phyloP scores from a whole-genome alignment of 2,888 invertebrate species.

The Eudemis profundana region DNA sequence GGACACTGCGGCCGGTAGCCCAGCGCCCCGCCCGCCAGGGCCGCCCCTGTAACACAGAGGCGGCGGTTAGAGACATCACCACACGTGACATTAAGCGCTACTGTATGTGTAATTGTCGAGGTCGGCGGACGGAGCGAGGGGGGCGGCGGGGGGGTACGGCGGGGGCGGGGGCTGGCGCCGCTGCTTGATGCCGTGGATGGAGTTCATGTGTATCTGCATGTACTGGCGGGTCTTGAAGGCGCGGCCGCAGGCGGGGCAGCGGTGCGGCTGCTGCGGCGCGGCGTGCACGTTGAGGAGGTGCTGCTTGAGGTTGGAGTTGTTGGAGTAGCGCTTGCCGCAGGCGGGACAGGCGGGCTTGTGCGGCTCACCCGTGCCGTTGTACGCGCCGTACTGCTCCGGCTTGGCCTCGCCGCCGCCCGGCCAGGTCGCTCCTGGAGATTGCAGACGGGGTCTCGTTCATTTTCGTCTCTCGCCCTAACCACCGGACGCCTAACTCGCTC shows the following conservation, averaged over 20 bases:
- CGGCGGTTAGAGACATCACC: slow-evolving; percentile 81
- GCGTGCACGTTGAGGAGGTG: slow-evolving; percentile 89
- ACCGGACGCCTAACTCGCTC: slow-evolving; percentile 33
- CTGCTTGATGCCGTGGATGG: slow-evolving; percentile 88
- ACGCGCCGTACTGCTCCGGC: slow-evolving; percentile 56
- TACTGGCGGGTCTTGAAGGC: slow-evolving; percentile 90
- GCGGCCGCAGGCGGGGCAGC: slow-evolving; percentile 87
- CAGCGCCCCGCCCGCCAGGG: slow-evolving; percentile 83
- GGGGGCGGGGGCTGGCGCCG: slow-evolving; percentile 79
- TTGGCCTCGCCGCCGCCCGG: slow-evolving; percentile 63
- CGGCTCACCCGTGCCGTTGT: slow-evolving; percentile 65
- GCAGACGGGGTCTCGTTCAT: slow-evolving; percentile 80
- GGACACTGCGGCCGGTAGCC: slow-evolving; percentile 88
- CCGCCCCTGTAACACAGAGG: slow-evolving; percentile 89
- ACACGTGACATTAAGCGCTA: slow-evolving; percentile 71
- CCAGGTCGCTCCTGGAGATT: slow-evolving; percentile 76
- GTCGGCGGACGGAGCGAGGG: slow-evolving; percentile 57
- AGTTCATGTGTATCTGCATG: slow-evolving; percentile 88
- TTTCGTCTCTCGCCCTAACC: slow-evolving; percentile 46
- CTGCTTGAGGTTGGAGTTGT: slow-evolving; percentile 89
- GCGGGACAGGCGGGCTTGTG: slow-evolving; percentile 87
- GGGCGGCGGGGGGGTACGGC: slow-evolving; percentile 64
- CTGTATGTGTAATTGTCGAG: slow-evolving; percentile 71
- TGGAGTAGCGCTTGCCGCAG: slow-evolving; percentile 88
- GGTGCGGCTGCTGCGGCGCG: slow-evolving; percentile 85